These are phyloP conservation scores for Enteromius unitaeniatus DNA, from an alignment of 2,797 vertebrate species.

Conservation along the genomic window DNA sequence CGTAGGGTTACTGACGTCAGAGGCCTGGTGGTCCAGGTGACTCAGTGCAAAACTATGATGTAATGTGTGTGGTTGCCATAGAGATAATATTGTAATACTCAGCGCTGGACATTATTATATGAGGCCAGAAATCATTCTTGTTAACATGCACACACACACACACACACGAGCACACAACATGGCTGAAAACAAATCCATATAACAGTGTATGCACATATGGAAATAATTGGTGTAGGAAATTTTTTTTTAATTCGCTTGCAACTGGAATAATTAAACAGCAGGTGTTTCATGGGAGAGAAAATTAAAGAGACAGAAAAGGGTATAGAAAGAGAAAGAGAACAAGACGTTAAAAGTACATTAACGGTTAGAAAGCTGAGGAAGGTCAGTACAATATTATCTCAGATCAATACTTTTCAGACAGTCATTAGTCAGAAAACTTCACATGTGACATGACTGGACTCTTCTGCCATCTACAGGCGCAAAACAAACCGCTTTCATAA, in stretches of 20 bases:
- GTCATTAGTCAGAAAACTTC: background rate
- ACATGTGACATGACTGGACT: constrained; percentile 22
- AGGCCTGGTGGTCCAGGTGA: constrained; percentile 18
- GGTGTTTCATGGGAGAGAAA: constrained; percentile 30
- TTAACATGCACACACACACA: background rate
- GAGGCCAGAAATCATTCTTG: constrained; percentile 1
- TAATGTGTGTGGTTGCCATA: constrained; percentile 38
- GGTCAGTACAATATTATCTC: constrained; percentile 2
- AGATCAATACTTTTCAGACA: constrained; percentile 11
- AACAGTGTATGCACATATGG: constrained; percentile 31
- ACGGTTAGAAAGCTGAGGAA: constrained; percentile 18
- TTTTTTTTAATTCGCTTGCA: background rate
- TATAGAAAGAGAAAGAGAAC: background rate
- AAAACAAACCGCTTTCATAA: constrained; percentile 6
- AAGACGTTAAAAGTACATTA: constrained; percentile 25
- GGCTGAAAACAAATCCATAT: constrained; percentile 32
- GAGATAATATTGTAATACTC: constrained; percentile 26
- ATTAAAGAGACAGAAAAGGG: background rate
- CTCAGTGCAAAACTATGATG: constrained; percentile 43
- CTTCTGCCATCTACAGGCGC: constrained; percentile 51
- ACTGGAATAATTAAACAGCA: constrained; percentile 44
- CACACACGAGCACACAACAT: background rate
- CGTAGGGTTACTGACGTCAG: constrained; percentile 49
- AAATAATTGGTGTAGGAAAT: constrained; percentile 27
- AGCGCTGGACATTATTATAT: constrained; percentile 36